A percentile compares a stretch with the other conserved stretches of the same genome.
phyloP scores from a whole-genome alignment of 2,888 invertebrate species.

The Dolomedes plantarius region DNA sequence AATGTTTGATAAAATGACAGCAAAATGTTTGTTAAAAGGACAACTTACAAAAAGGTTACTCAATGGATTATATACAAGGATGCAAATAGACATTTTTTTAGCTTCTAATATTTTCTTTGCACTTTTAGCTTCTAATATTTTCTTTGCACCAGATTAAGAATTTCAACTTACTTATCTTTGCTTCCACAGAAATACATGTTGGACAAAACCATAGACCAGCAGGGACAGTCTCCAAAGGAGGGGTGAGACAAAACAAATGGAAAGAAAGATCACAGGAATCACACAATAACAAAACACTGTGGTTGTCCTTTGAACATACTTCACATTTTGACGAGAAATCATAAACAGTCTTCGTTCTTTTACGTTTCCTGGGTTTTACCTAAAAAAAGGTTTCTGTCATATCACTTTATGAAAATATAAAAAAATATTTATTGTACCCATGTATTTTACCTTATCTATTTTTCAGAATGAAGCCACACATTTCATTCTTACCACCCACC shows the following conservation, averaged over 20 bases:
- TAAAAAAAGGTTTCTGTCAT: conserved; percentile 18
- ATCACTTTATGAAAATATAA: background rate
- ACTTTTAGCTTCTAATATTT: no score
- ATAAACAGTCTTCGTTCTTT: conserved; percentile 71
- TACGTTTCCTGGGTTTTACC: conserved; percentile 36
- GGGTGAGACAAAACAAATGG: conserved; percentile 92
- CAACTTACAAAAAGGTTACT: no score
- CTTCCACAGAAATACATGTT: conserved; percentile 77
- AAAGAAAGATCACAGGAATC: conserved; percentile 94
- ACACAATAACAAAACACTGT: conserved; percentile 89
- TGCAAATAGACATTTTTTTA: no score
- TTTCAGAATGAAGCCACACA: no score
- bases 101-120: no score
- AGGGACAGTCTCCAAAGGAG: conserved; percentile 88
- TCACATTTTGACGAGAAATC: conserved; percentile 77
- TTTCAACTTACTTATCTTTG: conserved; percentile 37
- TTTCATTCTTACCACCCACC: no score
- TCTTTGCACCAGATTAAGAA: no score
- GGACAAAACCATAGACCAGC: conserved; percentile 92
- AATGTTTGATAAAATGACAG: no score
- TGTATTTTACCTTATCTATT: no score
- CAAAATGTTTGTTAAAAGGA: no score
- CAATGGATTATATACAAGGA: no score
- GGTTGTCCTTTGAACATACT: conserved; percentile 84
- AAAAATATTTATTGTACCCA: background rate